A percentile compares a stretch with the other conserved stretches of the same genome.
phyloP scores from a whole-genome alignment of 1,140 invertebrate genomes.

The Pantala flavescens region DNA sequence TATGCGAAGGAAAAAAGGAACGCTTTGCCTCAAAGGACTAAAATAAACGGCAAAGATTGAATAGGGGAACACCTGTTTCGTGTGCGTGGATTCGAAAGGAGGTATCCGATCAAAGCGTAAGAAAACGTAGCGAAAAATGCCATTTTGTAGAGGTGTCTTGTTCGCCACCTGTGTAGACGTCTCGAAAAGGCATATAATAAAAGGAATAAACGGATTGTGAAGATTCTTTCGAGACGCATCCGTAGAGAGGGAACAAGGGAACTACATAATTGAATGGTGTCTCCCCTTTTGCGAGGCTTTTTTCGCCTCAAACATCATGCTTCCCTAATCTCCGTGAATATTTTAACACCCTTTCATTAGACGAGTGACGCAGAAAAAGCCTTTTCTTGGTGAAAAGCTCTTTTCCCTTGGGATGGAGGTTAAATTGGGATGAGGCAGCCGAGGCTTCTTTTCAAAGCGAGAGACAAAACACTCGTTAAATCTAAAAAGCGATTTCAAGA shows the following conservation, averaged over 20 bases:
- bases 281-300: background rate
- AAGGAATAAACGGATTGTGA: too few species aligned
- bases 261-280: background rate
- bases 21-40: too few species aligned
- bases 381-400: too few species aligned
- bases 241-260: background rate
- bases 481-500: background rate
- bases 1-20: too few species aligned
- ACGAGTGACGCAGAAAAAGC: background rate
- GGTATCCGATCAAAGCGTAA: too few species aligned
- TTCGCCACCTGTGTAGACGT: background rate
- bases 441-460: background rate
- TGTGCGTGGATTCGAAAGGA: too few species aligned
- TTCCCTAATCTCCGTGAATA: constrained; percentile 5
- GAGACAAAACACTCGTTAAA: background rate
- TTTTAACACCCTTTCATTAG: background rate
- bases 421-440: background rate
- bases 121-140: too few species aligned
- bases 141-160: background rate
- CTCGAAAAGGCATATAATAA: background rate
- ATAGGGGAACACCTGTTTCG: too few species aligned
- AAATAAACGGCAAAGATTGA: too few species aligned
- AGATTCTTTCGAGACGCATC: background rate
- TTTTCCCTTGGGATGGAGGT: too few species aligned
- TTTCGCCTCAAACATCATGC: background rate